Percentiles rank a stretch among this genome's conserved stretches.
Evolutionary conservation across 2,113 vertebrate genomes (phyloP).

Genomic region (Mirounga angustirostris): DNA sequence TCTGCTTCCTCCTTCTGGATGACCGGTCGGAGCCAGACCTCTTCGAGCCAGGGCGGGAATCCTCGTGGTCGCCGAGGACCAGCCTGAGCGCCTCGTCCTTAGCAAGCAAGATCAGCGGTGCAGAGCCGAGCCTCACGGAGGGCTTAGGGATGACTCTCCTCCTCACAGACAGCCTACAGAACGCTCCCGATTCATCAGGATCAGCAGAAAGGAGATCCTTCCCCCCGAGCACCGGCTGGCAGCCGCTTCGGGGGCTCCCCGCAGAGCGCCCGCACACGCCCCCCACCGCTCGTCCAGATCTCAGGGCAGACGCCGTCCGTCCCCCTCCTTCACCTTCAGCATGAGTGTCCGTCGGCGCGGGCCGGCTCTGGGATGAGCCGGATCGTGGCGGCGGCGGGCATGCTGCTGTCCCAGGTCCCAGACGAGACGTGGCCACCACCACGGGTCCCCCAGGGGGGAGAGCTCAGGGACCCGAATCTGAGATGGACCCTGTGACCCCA

Average conservation of each 20-base stretch:
- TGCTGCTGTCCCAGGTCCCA: accelerated
- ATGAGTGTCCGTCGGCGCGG: accelerated
- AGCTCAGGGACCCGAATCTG: accelerated
- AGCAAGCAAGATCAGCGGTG: accelerated
- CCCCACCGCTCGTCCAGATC: too few relatives aligned
- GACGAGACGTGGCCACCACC: accelerated
- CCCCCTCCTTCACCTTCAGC: not conserved
- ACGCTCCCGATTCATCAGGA: accelerated
- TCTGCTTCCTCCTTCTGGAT: not conserved
- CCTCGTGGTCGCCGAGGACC: not conserved
- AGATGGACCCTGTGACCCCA: not conserved
- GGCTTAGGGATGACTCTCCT: accelerated
- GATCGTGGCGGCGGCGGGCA: accelerated
- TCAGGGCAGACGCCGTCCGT: accelerated
- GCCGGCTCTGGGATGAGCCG: accelerated
- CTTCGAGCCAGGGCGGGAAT: accelerated
- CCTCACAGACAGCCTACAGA: accelerated
- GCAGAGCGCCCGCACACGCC: accelerated
- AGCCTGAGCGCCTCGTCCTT: not conserved
- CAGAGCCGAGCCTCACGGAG: accelerated
- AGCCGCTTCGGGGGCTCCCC: accelerated
- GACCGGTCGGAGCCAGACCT: accelerated
- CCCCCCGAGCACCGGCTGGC: accelerated
- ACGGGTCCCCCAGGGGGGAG: not conserved
- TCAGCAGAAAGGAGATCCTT: not conserved